Base-by-base conservation (phyloP, 2,888 invertebrate genomes). In the Scaptomyza polygonia region DNA sequence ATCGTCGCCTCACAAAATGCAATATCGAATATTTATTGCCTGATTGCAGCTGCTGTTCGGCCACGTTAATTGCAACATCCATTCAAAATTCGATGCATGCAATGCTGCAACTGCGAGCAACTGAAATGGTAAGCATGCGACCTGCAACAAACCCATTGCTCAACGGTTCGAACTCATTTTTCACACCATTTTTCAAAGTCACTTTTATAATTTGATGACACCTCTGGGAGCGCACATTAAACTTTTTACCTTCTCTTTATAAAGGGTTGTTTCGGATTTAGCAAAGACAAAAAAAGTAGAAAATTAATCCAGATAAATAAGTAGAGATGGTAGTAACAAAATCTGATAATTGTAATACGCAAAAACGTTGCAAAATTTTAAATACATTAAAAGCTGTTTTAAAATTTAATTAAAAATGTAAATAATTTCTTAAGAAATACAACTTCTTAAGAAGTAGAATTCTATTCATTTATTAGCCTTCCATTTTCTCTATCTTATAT, bases 131-230 rank as follows among this genome's bases (percentile, higher is more conserved):
- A 43, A 25, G 25, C 42, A 12, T 21, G 18, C 18, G 21, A 40
- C 34, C 7, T 25, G 25, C 36, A 36, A 21, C 40, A 11, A 21
- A 3, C 34, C 45, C 18, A 25, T 32, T 29, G 42, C 30, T 7
- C 36, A 44, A 39, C 39, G 30, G 32, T 67, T n/a, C 34, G 18
- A 62, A 14, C 48, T 61, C 67, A 63, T 53, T 74, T 73, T 77
- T 77, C 75, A 72, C 86, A 74, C 72, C 12, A 86, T 82, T 86
- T 86, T 80, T 80, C 81, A 86, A 81, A 79, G 78, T 86, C 65
- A 68, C 48, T 77, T 77, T 77, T 53, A 34, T 45, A 64, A 61
- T 74, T 65, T 84, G 80, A 86, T 80, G 76, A 67, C 63, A 64
- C 87, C 85, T 68, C 51, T 62, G 81, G 81, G 74, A 86, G 52